phyloP scores from a whole-genome alignment of 2,797 vertebrate genomes.

The Rhinichthys osculus region DNA sequence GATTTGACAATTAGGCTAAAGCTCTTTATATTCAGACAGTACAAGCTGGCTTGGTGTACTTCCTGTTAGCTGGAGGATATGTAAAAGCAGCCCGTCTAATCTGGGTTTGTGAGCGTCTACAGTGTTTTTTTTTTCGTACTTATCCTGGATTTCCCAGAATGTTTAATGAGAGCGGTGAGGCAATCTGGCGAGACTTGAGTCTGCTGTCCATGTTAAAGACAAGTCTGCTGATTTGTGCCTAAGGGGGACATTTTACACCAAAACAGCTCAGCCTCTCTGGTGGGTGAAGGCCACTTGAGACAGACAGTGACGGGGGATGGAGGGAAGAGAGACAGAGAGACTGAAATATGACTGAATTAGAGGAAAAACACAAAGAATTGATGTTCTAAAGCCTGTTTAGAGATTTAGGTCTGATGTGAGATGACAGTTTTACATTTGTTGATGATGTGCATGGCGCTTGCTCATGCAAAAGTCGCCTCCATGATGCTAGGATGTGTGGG shows the following conservation, averaged over 20 bases:
- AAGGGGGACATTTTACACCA: conserved; percentile 52
- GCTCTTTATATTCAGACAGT: conserved; percentile 24
- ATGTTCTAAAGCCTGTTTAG: background rate
- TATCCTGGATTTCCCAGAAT: conserved; percentile 41
- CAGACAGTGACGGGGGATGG: conserved; percentile 16
- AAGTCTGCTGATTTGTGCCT: conserved; percentile 49
- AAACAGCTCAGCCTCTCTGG: conserved; percentile 45
- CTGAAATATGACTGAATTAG: conserved; percentile 16
- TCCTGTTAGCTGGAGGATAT: conserved; percentile 43
- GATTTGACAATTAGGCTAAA: conserved; percentile 10
- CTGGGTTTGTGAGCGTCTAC: conserved; percentile 13
- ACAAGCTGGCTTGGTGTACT: background rate
- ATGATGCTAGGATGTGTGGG: background rate
- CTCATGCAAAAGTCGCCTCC: background rate
- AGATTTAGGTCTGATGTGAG: background rate
- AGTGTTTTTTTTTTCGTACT: conserved; percentile 2
- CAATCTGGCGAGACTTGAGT: conserved; percentile 51
- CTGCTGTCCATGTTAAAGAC: conserved; percentile 46
- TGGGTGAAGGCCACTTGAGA: conserved; percentile 52
- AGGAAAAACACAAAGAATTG: conserved; percentile 8
- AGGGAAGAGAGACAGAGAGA: background rate
- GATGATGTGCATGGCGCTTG: background rate
- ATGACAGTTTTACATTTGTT: background rate
- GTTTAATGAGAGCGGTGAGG: conserved; percentile 41
- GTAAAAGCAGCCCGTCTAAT: conserved; percentile 32